Conservation (phyloP, 2,797 vertebrate species). For the Rhabdomys pumilio region DNA sequence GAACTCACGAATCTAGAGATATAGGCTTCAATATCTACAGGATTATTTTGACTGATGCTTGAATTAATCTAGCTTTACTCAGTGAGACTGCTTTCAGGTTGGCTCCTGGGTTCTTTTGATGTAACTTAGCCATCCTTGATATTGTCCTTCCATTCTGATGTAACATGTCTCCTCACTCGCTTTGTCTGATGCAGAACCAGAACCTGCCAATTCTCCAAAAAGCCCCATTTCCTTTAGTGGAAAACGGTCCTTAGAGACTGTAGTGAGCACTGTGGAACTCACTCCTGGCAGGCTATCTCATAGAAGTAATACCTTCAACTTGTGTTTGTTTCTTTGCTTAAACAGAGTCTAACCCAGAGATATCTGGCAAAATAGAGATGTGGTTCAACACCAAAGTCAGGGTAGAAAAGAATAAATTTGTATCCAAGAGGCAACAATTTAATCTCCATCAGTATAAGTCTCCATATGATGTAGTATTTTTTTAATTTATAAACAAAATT, state of each 20-base stretch:
- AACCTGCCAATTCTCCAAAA: background rate
- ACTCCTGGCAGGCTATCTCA: background rate
- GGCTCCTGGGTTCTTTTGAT: background rate
- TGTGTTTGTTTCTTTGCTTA: background rate
- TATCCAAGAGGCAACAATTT: background rate
- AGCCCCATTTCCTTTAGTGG: background rate
- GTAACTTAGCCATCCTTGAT: background rate
- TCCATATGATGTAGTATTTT: background rate
- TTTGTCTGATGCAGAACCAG: background rate
- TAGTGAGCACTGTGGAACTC: background rate
- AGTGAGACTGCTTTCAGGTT: background rate
- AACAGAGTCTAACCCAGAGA: background rate
- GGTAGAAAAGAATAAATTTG: background rate
- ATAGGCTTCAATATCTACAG: background rate
- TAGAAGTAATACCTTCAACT: background rate
- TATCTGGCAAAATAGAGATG: background rate
- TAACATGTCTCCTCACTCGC: background rate
- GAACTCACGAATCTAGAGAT: background rate
- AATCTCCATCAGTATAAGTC: background rate
- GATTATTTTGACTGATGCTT: background rate
- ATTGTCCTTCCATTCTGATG: background rate
- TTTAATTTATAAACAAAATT: background rate
- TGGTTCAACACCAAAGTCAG: background rate
- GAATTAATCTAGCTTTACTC: background rate
- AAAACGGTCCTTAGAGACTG: background rate